phyloP scores from a whole-genome alignment of 2,888 invertebrate species.

The Dasysyrphus albostriatus region DNA sequence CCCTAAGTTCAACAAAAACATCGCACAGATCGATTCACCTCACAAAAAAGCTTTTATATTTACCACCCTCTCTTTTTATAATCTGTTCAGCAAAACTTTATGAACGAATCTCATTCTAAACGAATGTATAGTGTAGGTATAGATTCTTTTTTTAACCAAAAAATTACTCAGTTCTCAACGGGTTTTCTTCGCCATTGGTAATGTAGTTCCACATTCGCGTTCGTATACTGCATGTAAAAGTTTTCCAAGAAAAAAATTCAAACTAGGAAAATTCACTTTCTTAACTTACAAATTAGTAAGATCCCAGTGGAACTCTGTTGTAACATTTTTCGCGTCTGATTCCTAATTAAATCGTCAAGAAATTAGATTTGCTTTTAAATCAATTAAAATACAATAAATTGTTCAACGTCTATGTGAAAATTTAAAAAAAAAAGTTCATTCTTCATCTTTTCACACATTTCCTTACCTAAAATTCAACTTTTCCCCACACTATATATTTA shows the following conservation, averaged over 20 bases:
- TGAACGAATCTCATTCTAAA: conserved; percentile 59
- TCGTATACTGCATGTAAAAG: conserved; percentile 64
- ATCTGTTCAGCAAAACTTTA: conserved; percentile 33
- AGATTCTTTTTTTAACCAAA: conserved; percentile 8
- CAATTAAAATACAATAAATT: not conserved
- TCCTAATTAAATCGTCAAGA: not conserved
- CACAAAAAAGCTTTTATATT: conserved; percentile 41
- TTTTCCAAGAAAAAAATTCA: conserved; percentile 50
- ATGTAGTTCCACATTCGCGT: conserved; percentile 61
- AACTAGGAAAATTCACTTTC: conserved; percentile 2
- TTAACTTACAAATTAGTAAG: not conserved
- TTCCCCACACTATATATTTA: conserved; percentile 15
- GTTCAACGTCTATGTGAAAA: conserved; percentile 26
- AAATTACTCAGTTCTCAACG: conserved; percentile 55
- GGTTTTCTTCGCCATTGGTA: conserved; percentile 58
- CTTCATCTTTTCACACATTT: conserved; percentile 18
- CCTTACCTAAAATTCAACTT: conserved; percentile 18
- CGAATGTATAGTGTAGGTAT: conserved; percentile 1
- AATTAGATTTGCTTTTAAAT: not conserved
- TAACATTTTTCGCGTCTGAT: conserved; percentile 4
- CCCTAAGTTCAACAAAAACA: conserved; percentile 45
- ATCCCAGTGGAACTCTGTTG: conserved; percentile 2
- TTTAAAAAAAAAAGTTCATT: conserved; percentile 29
- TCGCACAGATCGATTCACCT: conserved; percentile 18
- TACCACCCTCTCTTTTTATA: not conserved